phyloP scores from a whole-genome alignment of 2,113 vertebrate species.

The Eidolon helvum region DNA sequence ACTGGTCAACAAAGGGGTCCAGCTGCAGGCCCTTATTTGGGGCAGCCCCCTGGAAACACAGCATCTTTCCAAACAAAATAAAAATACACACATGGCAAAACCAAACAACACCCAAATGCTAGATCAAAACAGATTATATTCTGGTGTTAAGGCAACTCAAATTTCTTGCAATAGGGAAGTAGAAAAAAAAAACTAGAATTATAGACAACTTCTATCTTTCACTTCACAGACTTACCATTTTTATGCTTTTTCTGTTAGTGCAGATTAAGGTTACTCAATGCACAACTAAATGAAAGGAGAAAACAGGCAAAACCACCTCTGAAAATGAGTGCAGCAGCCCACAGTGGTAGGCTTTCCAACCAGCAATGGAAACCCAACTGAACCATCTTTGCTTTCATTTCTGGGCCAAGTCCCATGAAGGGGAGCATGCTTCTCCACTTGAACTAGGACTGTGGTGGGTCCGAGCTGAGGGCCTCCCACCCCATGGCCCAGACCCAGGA shows the following conservation, averaged over 20 bases:
- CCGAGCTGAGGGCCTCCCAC: background rate
- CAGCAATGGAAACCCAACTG: fast-evolving
- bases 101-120: background rate
- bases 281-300: no score
- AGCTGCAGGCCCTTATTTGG: background rate
- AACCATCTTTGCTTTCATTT: background rate
- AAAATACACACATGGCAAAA: background rate
- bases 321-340: background rate
- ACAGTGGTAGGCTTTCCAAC: background rate
- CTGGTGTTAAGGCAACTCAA: background rate
- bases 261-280: no score
- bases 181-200: background rate
- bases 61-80: background rate
- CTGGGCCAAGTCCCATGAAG: background rate
- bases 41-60: background rate
- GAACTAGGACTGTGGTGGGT: background rate
- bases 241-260: background rate
- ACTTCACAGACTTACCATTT: background rate
- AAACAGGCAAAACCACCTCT: background rate
- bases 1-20: background rate
- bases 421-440: background rate
- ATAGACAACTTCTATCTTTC: background rate
- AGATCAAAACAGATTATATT: background rate
- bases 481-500: background rate
- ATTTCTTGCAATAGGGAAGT: background rate